These are phyloP conservation scores for Spodoptera litura DNA, from an alignment of 1,140 invertebrate genomes.

Conservation along the genomic window DNA sequence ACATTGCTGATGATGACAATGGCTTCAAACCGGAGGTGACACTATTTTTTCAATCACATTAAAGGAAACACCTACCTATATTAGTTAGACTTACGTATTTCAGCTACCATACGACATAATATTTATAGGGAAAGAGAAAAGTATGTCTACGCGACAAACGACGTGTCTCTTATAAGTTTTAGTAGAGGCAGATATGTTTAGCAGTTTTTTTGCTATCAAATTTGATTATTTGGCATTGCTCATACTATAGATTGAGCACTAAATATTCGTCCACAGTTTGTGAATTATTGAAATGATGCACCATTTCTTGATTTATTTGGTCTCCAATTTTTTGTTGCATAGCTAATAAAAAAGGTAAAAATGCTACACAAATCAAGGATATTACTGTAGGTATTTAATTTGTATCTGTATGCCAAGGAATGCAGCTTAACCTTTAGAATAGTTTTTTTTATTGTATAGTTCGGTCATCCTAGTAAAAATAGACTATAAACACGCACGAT, in stretches of 20 bases:
- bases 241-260: neutral
- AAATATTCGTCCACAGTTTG: neutral
- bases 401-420: constrained; percentile 4
- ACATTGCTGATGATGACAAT: constrained; percentile 92
- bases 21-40: constrained; percentile 89
- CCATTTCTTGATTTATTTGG: constrained; percentile 25
- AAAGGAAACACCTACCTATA: too few relatives aligned
- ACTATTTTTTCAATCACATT: too few relatives aligned
- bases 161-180: too few relatives aligned
- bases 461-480: constrained; percentile 30
- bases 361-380: constrained; percentile 1
- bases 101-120: too few relatives aligned
- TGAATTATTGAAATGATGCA: neutral
- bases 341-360: neutral
- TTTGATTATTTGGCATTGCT: too few relatives aligned
- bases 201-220: too few relatives aligned
- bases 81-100: too few relatives aligned
- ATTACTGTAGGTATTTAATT: neutral
- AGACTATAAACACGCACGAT: constrained; percentile 9
- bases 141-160: too few relatives aligned
- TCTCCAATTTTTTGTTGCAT: neutral
- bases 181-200: too few relatives aligned
- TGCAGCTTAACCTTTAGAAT: constrained; percentile 14
- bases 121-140: too few relatives aligned
- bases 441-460: neutral